These are phyloP conservation scores for Plebejus melissa DNA, from an alignment of 2,888 invertebrate genomes.

Conservation along the genomic window DNA sequence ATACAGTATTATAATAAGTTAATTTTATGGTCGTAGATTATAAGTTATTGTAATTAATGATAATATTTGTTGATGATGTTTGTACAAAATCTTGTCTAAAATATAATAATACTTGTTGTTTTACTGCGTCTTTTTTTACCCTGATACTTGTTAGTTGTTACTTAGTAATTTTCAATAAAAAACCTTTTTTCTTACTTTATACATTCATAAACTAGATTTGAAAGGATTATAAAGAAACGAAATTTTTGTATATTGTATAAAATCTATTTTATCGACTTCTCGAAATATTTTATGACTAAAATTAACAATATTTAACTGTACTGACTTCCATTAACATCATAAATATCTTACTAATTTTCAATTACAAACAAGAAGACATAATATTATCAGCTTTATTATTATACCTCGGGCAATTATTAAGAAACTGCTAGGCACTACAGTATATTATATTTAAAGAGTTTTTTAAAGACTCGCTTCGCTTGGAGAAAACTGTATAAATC, in stretches of 20 bases:
- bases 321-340: neutral
- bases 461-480: too few relatives aligned
- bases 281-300: neutral
- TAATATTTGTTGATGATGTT: slow-evolving; percentile 43
- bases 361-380: too few relatives aligned
- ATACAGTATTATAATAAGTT: slow-evolving; percentile 59
- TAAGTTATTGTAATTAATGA: slow-evolving; percentile 25
- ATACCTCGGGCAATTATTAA: too few relatives aligned
- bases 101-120: slow-evolving; percentile 29
- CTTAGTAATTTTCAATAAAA: too few relatives aligned
- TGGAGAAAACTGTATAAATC: too few relatives aligned
- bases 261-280: neutral
- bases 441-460: too few relatives aligned
- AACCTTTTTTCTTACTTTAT: too few relatives aligned
- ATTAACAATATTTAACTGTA: neutral
- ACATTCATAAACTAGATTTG: slow-evolving; percentile 3
- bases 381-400: too few relatives aligned
- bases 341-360: neutral
- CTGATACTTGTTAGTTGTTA: neutral
- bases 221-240: neutral
- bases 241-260: neutral
- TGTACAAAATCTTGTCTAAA: slow-evolving; percentile 56
- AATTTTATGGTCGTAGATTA: slow-evolving; percentile 35
- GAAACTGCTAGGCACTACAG: too few relatives aligned
- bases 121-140: slow-evolving; percentile 11